Evolutionary conservation across 1,140 invertebrate genomes (phyloP).

Genomic region (Eciton burchellii): DNA sequence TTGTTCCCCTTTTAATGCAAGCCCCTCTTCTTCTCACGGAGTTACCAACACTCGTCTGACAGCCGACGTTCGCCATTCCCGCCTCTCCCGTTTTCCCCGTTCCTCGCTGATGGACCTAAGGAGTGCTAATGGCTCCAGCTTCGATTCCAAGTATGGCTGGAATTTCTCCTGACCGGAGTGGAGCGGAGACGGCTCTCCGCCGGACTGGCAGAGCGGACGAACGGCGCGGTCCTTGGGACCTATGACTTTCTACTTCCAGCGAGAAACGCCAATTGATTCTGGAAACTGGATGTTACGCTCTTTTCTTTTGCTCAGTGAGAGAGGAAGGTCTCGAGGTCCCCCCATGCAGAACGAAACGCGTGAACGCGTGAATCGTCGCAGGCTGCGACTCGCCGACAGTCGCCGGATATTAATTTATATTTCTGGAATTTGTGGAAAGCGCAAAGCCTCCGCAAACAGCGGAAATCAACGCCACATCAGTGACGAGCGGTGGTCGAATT

Average conservation of each 20-base stretch:
- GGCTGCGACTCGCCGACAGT: too few relatives aligned
- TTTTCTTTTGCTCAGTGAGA: not conserved
- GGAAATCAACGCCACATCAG: too few relatives aligned
- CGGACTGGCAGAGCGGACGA: conserved; percentile 38
- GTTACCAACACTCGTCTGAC: conserved; percentile 48
- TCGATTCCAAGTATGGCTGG: conserved; percentile 73
- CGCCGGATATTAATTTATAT: too few relatives aligned
- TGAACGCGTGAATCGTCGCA: too few relatives aligned
- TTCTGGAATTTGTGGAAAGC: too few relatives aligned
- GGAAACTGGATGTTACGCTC: conserved; percentile 15
- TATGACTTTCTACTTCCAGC: conserved; percentile 10
- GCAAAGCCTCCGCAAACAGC: too few relatives aligned
- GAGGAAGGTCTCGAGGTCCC: too few relatives aligned
- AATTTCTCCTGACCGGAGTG: conserved; percentile 72
- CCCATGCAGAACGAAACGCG: not conserved
- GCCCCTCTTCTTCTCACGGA: conserved; percentile 32
- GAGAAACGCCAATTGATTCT: conserved; percentile 25
- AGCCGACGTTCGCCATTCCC: conserved; percentile 44
- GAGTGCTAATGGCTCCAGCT: conserved; percentile 75
- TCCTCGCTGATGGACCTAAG: conserved; percentile 59
- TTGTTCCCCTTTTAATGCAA: conserved; percentile 66
- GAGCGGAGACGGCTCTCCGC: conserved; percentile 43
- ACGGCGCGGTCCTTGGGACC: conserved; percentile 27
- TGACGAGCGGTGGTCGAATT: too few relatives aligned
- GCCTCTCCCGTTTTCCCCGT: conserved; percentile 62